phyloP scores from a whole-genome alignment of 2,797 vertebrate species.

The Phalloptychus januarius region DNA sequence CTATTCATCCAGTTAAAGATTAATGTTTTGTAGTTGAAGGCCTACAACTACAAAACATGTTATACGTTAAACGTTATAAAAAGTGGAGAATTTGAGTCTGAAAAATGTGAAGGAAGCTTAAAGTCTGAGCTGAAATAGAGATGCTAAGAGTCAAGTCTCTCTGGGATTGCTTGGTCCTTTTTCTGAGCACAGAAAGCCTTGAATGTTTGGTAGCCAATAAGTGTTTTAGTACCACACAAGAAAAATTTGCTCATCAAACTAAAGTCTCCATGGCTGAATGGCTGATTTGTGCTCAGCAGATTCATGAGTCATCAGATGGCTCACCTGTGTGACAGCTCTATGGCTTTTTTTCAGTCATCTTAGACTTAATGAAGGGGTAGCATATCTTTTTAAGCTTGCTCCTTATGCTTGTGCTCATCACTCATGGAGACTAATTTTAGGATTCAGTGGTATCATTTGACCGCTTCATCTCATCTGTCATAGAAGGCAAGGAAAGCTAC shows the following conservation, averaged over 20 bases:
- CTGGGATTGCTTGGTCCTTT: background rate
- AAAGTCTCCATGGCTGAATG: constrained; percentile 2
- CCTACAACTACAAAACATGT: too few relatives aligned
- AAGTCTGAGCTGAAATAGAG: background rate
- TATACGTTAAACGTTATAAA: background rate
- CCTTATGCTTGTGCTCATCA: background rate
- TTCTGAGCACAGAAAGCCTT: background rate
- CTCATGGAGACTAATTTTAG: background rate
- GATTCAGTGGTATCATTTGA: background rate
- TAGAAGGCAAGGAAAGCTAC: background rate
- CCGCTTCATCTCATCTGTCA: background rate
- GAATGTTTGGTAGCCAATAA: background rate
- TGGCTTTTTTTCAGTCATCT: background rate
- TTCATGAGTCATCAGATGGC: background rate
- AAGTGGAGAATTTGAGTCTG: background rate
- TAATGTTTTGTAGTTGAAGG: background rate
- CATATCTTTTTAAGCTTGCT: background rate
- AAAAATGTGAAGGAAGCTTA: background rate
- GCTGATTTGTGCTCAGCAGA: constrained; percentile 1
- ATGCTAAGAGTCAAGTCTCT: background rate
- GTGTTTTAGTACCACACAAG: constrained; percentile 1
- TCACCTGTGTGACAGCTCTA: background rate
- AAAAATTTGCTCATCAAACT: constrained; percentile 2
- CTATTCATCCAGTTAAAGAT: background rate
- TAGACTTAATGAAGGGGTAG: background rate